phyloP scores from a whole-genome alignment of 1,140 invertebrate genomes.

The Pseudomyrmex flavicornis region DNA sequence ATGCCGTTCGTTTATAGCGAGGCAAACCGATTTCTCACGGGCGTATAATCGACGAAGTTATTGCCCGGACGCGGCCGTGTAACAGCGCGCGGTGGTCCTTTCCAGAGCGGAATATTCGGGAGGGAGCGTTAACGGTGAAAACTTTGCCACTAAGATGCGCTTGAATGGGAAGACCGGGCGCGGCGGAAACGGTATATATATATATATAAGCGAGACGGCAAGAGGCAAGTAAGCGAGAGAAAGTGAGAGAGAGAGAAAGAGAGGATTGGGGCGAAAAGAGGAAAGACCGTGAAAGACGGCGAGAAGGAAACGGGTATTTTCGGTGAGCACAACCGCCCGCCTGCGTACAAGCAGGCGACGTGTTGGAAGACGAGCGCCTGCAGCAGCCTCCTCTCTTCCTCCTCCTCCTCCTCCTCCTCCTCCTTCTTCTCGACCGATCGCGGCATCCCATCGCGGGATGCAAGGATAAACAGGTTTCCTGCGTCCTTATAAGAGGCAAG shows the following conservation, averaged over 20 bases:
- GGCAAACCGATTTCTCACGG: constrained; percentile 22
- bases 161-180: constrained; percentile 53
- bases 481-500: constrained; percentile 73
- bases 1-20: not conserved
- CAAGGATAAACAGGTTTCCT: constrained; percentile 76
- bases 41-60: constrained; percentile 42
- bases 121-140: constrained; percentile 64
- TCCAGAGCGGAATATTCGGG: constrained; percentile 42
- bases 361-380: constrained; percentile 63
- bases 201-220: not conserved
- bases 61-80: constrained; percentile 3
- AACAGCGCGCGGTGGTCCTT: constrained; percentile 31
- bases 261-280: constrained; percentile 22
- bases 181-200: not conserved
- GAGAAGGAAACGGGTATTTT: constrained; percentile 62
- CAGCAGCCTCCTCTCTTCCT: not conserved
- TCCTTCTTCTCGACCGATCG: constrained; percentile 56
- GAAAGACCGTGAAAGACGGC: constrained; percentile 37
- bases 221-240: not conserved
- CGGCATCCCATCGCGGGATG: constrained; percentile 76
- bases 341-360: constrained; percentile 52
- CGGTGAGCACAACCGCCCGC: constrained; percentile 41
- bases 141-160: constrained; percentile 61
- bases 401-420: not conserved
- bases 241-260: constrained; percentile 20